phyloP scores from a whole-genome alignment of 2,888 invertebrate genomes.

The Diplolepis rosae region DNA sequence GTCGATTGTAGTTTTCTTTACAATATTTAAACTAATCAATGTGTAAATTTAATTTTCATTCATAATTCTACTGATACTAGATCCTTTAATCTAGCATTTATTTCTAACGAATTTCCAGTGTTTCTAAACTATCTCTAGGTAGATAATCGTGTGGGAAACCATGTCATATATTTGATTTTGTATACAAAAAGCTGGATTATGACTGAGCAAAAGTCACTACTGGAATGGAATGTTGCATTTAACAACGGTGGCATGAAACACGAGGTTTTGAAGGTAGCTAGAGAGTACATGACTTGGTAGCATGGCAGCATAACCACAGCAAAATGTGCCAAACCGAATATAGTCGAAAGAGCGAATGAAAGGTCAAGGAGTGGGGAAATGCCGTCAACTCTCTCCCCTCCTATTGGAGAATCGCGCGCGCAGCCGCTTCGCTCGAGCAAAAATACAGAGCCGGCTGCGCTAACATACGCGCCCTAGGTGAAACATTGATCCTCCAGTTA shows the following conservation, averaged over 20 bases:
- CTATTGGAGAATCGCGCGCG: neutral
- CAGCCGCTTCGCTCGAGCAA: constrained; percentile 17
- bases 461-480: neutral
- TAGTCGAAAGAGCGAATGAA: constrained; percentile 57
- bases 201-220: constrained; percentile 10
- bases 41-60: neutral
- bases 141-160: constrained; percentile 2
- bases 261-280: constrained; percentile 1
- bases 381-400: constrained; percentile 17
- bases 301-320: constrained; percentile 35
- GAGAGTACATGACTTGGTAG: constrained; percentile 27
- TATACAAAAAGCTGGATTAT: neutral
- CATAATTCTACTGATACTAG: neutral
- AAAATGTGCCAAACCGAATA: constrained; percentile 63
- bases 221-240: constrained; percentile 19
- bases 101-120: neutral
- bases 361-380: constrained; percentile 46
- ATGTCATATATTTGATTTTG: constrained; percentile 9
- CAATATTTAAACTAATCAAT: neutral
- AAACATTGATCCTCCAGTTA: neutral
- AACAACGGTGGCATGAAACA: neutral
- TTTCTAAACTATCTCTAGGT: neutral
- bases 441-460: constrained; percentile 38
- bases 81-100: neutral
- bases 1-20: neutral